Base-by-base conservation (phyloP, 2,113 vertebrate species). In the Thunnus maccoyii region DNA sequence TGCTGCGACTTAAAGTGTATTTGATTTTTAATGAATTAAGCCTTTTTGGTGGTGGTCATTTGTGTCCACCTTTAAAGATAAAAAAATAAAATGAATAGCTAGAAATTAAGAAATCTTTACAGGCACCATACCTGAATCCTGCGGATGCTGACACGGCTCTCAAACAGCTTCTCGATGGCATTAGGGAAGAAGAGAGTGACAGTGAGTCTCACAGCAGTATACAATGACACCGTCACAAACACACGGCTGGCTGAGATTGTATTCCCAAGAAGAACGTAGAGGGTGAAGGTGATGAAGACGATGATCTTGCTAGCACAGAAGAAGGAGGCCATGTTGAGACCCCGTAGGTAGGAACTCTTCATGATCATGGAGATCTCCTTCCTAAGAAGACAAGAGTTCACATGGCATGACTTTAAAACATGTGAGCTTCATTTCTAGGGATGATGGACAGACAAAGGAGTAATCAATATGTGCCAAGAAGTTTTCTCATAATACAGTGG, bases 151-250 rank as follows among this genome's bases (percentile, higher is more conserved):
- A 99, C 91, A 0, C 96, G 11, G 0, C 94, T 73, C 89, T 99
- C 98, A 0, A 96, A 99, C 3, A 94, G 93, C 83, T 81, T 97
- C 94, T 99, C 97, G 0, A 99, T 88, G 68, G 98, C 98, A 0
- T 89, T 17, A 0, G 98, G 98, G 93, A 99, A 99, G 95, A 99
- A 99, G 9, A 99, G 96, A 0, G 98, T 98, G 80, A 99, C 95
- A 0, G 97, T 98, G 93, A 99, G 91, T 0, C 97, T 93, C 50
- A 99, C 96, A 0, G 97, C 93, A 0, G 87, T 83, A 0, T 98
- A 99, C 27, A 99, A 91, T 0, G 97, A 95, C 91, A 98, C 94
- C 0, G 97, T 95, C 80, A 98, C 96, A 3, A 99, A 99, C 61
- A 99, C 98, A 0, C 90, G 91, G 69, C 97, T 97, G 18, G 98